Conservation (phyloP, 2,888 invertebrate species). For the Thymelicus acteon region DNA sequence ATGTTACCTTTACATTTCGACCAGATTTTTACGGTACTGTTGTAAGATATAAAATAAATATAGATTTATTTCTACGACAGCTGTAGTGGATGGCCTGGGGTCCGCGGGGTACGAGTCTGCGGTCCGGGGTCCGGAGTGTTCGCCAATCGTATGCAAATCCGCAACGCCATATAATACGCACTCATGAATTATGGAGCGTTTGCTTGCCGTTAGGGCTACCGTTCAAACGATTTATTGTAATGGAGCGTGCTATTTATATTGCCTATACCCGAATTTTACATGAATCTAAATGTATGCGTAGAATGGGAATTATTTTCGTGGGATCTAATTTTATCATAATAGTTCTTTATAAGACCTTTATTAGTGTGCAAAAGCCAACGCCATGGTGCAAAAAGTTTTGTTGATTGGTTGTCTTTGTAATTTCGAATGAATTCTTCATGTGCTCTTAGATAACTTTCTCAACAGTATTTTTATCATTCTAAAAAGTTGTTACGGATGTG, state of each 20-base stretch:
- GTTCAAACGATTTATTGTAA: conserved; percentile 33
- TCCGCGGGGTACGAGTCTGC: not conserved
- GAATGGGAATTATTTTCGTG: not conserved
- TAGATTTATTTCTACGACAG: conserved; percentile 68
- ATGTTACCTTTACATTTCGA: not conserved
- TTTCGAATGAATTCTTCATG: no score
- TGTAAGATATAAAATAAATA: conserved; percentile 28
- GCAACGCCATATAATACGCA: conserved; percentile 45
- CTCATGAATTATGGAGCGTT: conserved; percentile 36
- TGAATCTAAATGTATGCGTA: not conserved
- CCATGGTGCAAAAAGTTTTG: no score
- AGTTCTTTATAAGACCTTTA: no score
- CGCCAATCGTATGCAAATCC: conserved; percentile 72
- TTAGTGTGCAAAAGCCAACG: no score
- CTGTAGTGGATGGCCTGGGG: conserved; percentile 61
- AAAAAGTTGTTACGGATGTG: no score
- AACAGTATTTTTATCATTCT: no score
- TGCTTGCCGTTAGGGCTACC: conserved; percentile 25
- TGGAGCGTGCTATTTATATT: conserved; percentile 24
- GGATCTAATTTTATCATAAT: not conserved
- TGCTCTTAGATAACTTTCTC: no score
- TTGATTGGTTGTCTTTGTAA: no score
- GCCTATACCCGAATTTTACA: conserved; percentile 18
- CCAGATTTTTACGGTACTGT: not conserved
- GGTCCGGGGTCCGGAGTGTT: conserved; percentile 35